Evolutionary conservation across 2,888 invertebrate species (phyloP).

Genomic region (Aleiodes testaceus): DNA sequence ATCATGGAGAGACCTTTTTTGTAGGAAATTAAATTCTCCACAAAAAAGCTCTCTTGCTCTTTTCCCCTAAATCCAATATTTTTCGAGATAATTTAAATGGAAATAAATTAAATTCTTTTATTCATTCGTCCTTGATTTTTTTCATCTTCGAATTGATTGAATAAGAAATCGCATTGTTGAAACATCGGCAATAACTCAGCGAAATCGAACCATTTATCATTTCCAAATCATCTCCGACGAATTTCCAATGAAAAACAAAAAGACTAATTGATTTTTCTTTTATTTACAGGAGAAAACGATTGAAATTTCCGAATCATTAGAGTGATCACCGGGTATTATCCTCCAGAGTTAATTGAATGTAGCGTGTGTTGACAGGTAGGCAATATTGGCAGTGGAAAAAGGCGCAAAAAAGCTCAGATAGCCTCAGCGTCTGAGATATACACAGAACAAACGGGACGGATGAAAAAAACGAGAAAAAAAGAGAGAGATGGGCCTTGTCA

Average conservation of each 20-base stretch:
- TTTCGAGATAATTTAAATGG: no score
- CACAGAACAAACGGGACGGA: conserved; percentile 33
- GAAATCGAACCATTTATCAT: background rate
- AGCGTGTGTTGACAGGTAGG: conserved; percentile 72
- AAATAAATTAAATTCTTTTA: no score
- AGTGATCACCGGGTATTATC: conserved; percentile 62
- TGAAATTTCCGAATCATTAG: conserved; percentile 69
- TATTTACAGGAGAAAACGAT: conserved; percentile 2
- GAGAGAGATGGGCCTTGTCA: conserved; percentile 50
- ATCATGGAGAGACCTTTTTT: no score
- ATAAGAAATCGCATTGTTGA: no score
- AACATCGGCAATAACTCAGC: no score
- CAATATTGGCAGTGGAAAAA: conserved; percentile 68
- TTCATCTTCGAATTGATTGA: no score
- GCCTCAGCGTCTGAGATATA: conserved; percentile 36
- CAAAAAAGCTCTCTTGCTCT: no score
- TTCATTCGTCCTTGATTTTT: no score
- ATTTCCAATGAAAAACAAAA: conserved; percentile 2
- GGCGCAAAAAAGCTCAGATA: background rate
- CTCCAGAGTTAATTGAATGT: conserved; percentile 70
- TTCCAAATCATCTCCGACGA: background rate
- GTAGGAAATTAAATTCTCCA: no score
- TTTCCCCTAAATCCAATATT: no score
- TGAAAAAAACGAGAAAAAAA: conserved; percentile 23
- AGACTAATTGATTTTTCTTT: background rate